Base-by-base conservation (phyloP, 1,140 invertebrate species). In the Monomorium pharaonis region DNA sequence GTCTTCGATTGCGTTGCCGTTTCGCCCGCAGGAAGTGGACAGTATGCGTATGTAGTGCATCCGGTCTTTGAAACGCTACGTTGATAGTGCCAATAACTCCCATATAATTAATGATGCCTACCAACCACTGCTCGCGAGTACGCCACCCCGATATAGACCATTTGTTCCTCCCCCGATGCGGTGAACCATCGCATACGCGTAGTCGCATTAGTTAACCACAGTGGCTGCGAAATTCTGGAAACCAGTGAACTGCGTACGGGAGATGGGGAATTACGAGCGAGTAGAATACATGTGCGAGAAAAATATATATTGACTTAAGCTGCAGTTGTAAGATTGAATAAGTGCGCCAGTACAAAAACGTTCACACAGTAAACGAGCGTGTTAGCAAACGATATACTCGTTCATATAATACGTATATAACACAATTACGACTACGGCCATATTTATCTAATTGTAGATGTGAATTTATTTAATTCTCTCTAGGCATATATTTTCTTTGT, bases 11-110 rank as follows among this genome's bases (percentile, higher is more conserved):
- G 12, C 62, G 16, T 67, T 33, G 63, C 33, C 18, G 2, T 60
- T 58, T 18, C 78, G 51, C 24, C 67, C 51, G 56, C 65, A 83
- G 78, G 67, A 81, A 81, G 65, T 58, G 78, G 67, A 83, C 78
- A 83, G 67, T 81, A 69, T 67, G 67, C 78, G 67, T 83, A 83
- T 83, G 78, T 72, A 83, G 37, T 74, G 51, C 37, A 60, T 83
- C 78, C 78, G 78, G 78, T 83, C 78, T 72, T 83, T 72, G 78
- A 74, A 83, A 83, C 27, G 76, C 21, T 67, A 80, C 44, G 42
- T 83, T 83, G 67, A 83, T 83, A 83, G 78, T 83, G 78, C 78
- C 78, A 83, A 83, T 83, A 83, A 83, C 78, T 83, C 78, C 67
- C 78, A 74, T 83, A 74, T 83, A 83, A 83, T 83, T 83, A 83